These are phyloP conservation scores for Lissocephala sabroskyi DNA, from an alignment of 2,888 invertebrate genomes.

Conservation along the genomic window DNA sequence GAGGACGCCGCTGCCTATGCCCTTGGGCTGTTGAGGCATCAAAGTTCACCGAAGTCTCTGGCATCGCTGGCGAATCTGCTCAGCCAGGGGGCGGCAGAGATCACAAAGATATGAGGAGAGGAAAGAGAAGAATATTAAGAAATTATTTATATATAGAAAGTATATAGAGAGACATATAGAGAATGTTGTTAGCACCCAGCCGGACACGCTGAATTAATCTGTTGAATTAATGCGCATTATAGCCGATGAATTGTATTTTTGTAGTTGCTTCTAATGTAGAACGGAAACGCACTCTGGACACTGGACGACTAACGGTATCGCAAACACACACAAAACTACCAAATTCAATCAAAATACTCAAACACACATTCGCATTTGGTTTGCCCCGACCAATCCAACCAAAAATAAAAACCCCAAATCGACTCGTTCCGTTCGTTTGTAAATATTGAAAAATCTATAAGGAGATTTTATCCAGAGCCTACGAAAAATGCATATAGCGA, in stretches of 20 bases:
- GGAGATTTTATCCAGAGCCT: no score
- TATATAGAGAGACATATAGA: background rate
- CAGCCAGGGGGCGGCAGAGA: no score
- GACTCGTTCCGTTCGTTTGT: slow-evolving; percentile 39
- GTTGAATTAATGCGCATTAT: slow-evolving; percentile 11
- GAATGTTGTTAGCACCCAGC: slow-evolving; percentile 26
- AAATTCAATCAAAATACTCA: no score
- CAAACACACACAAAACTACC: no score
- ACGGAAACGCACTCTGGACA: background rate
- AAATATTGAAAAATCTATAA: slow-evolving; percentile 54
- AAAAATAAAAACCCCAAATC: no score
- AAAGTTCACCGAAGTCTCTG: slow-evolving; percentile 22
- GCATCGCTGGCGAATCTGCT: slow-evolving; percentile 39
- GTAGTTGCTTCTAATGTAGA: slow-evolving; percentile 35
- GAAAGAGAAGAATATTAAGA: slow-evolving; percentile 2
- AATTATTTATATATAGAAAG: slow-evolving; percentile 11
- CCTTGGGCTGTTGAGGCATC: background rate
- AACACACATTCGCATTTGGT: no score
- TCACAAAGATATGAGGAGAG: no score
- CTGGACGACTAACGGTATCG: no score
- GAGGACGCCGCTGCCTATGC: background rate
- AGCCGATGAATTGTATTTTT: slow-evolving; percentile 38
- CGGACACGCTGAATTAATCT: slow-evolving; percentile 3
- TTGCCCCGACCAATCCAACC: no score
- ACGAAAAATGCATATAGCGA: background rate